Conservation (phyloP, 1,140 invertebrate species). For the Atta texana region DNA sequence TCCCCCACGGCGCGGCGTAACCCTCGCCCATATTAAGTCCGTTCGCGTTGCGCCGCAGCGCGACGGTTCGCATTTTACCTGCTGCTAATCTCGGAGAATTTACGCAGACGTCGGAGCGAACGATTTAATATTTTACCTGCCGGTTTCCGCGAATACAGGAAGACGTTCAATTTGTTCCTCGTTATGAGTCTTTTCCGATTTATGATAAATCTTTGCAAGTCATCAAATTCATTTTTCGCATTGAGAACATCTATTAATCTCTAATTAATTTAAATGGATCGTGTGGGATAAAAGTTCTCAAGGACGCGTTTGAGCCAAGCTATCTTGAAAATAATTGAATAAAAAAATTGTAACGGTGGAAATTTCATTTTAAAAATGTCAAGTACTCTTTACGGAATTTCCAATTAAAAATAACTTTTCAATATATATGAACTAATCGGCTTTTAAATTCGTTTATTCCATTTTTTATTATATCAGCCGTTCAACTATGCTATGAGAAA, state of each 20-base stretch:
- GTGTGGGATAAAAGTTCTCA: background rate
- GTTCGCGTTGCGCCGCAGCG: slow-evolving; percentile 23
- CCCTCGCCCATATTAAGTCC: slow-evolving; percentile 67
- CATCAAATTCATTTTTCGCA: background rate
- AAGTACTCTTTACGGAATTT: background rate
- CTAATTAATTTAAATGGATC: background rate
- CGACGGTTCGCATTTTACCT: slow-evolving; percentile 64
- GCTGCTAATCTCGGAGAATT: slow-evolving; percentile 61
- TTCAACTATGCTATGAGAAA: slow-evolving; percentile 16
- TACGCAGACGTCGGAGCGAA: slow-evolving; percentile 23
- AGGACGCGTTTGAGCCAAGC: background rate
- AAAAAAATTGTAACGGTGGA: background rate
- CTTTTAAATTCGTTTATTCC: background rate
- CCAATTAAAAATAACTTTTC: background rate
- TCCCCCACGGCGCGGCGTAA: slow-evolving; percentile 27
- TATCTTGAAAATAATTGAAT: slow-evolving; percentile 7
- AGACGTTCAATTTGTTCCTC: background rate
- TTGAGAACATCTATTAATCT: background rate
- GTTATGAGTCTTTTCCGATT: background rate
- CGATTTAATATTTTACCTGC: slow-evolving; percentile 18
- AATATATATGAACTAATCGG: slow-evolving; percentile 6
- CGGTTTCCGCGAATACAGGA: background rate
- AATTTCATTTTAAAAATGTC: background rate
- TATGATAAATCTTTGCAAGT: background rate
- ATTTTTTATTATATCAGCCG: slow-evolving; percentile 45